Evolutionary conservation across 2,888 invertebrate genomes (phyloP).

Genomic region (Scaptomyza flava): DNA sequence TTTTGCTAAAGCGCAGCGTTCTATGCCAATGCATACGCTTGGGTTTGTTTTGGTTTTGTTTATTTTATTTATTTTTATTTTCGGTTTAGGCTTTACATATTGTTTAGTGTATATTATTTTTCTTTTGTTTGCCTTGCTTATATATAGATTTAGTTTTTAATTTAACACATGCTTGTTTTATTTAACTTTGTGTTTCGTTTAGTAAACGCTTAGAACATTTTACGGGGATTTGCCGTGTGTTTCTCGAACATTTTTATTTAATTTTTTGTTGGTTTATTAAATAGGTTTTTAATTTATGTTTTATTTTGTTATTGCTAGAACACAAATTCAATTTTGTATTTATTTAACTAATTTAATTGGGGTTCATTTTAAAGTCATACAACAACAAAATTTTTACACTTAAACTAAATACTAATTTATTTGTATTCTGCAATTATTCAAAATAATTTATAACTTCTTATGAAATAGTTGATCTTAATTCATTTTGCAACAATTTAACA

Average conservation of each 20-base stretch:
- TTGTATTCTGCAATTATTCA: slow-evolving; percentile 71
- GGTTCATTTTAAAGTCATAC: slow-evolving; percentile 71
- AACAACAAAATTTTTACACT: slow-evolving; percentile 81
- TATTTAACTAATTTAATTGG: slow-evolving; percentile 76
- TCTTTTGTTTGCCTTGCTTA: slow-evolving; percentile 62
- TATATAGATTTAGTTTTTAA: slow-evolving; percentile 73
- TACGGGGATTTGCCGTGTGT: slow-evolving; percentile 57
- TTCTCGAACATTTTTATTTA: slow-evolving; percentile 62
- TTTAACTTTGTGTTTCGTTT: slow-evolving; percentile 70
- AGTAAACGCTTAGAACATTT: slow-evolving; percentile 77
- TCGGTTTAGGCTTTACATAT: slow-evolving; percentile 59
- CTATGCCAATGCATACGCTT: slow-evolving; percentile 63
- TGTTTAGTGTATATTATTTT: slow-evolving; percentile 54
- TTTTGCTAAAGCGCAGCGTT: slow-evolving; percentile 61
- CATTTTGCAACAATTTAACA: slow-evolving; percentile 75
- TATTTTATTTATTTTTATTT: background rate
- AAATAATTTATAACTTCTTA: slow-evolving; percentile 70
- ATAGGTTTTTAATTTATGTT: slow-evolving; percentile 59
- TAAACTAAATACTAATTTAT: slow-evolving; percentile 65
- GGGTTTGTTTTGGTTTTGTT: slow-evolving; percentile 42
- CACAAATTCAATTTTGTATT: slow-evolving; percentile 74
- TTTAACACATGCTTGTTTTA: slow-evolving; percentile 78
- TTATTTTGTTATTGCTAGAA: slow-evolving; percentile 69
- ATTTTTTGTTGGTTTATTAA: slow-evolving; percentile 54
- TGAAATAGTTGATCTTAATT: slow-evolving; percentile 73